Base-by-base conservation (phyloP, 2,888 invertebrate species). In the Ormyrus nitidulus region DNA sequence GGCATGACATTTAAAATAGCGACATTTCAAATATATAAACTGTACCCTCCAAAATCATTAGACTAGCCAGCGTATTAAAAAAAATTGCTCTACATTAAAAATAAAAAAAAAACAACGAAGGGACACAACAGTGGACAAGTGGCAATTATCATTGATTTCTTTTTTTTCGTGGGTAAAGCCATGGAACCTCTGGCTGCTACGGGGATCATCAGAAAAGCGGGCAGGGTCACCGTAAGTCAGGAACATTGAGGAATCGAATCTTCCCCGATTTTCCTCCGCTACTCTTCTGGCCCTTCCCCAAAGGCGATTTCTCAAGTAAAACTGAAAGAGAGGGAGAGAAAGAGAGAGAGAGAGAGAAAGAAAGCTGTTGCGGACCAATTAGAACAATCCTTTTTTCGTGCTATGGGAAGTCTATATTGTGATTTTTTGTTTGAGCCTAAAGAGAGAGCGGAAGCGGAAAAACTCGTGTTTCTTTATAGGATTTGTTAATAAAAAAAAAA, bases 171-270 rank as follows among this genome's bases (percentile, higher is more conserved):
- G 49, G 34, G 19, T n/a, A 70, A 80, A 82, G 81, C 79, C 79
- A 49, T 73, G 87, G 90, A 89, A 87, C 89, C 90, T 85, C 89
- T 90, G 86, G 90, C 90, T 86, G 90, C 90, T 84, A 90, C 90
- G 84, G 90, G 90, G 84, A 87, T 89, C 87, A 90, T 90, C 90
- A 86, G 90, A 86, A 90, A 90, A 88, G 87, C 88, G 85, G 86
- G 86, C 86, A 87, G 86, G 85, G 84, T 88, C 87, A 86, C 84
- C 86, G 85, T 87, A 86, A 86, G 87, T 84, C 86, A 80, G 81
- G 87, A 85, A 82, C 84, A 87, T 82, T 79, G 74, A 87, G 85
- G 85, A 86, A 85, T 72, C 86, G 86, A 87, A 85, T 87, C 34
- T 88, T 84, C 86, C 80, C 83, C 65, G 72, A 79, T 81, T 76